Conservation (phyloP, 2,113 vertebrate species). For the Silurus asotus region DNA sequence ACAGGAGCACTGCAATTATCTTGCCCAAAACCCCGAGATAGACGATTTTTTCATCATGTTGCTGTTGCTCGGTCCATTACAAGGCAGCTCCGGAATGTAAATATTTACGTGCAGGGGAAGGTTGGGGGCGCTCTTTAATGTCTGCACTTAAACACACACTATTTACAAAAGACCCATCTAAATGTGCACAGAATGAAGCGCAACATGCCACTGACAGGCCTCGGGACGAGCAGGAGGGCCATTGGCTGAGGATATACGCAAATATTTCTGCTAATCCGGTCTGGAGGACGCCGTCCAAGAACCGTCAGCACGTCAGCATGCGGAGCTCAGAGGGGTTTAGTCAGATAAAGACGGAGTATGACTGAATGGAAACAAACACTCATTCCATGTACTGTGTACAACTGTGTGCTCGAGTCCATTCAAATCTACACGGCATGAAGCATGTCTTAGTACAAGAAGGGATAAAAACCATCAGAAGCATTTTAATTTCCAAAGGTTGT, state of each 20-base stretch:
- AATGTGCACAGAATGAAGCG: constrained; percentile 57
- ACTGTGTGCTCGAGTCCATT: neutral
- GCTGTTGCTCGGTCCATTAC: constrained; percentile 45
- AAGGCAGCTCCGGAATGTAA: constrained; percentile 68
- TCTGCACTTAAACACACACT: constrained; percentile 61
- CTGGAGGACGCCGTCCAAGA: constrained; percentile 25
- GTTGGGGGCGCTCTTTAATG: constrained; percentile 61
- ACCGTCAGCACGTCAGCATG: constrained; percentile 31
- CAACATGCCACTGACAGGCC: constrained; percentile 3
- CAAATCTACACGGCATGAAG: neutral
- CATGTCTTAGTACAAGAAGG: neutral
- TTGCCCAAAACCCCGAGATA: constrained; percentile 31
- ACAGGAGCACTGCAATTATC: constrained; percentile 42
- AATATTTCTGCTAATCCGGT: constrained; percentile 39
- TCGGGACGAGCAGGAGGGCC: neutral
- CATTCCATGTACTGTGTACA: neutral
- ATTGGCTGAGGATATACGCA: neutral
- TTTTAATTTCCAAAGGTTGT: neutral
- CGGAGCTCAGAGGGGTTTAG: constrained; percentile 2
- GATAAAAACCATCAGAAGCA: neutral
- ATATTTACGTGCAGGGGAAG: constrained; percentile 65
- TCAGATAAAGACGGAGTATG: constrained; percentile 15
- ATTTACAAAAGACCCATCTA: constrained; percentile 61
- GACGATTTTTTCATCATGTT: constrained; percentile 53
- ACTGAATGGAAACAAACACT: constrained; percentile 24